phyloP scores from a whole-genome alignment of 1,140 invertebrate genomes.

The Drosophila kikkawai region DNA sequence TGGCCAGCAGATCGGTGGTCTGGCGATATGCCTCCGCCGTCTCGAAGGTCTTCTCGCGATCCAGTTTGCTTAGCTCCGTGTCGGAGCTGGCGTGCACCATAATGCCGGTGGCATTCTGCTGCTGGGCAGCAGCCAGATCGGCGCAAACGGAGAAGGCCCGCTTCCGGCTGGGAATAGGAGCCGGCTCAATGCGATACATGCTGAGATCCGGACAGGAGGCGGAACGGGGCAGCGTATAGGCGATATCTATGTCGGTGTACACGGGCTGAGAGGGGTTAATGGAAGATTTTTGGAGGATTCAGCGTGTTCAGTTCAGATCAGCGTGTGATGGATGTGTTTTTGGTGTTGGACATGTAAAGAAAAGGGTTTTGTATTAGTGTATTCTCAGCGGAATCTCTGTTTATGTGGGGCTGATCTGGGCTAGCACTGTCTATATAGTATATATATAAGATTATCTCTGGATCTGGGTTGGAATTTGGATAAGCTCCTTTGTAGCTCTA shows the following conservation, averaged over 20 bases:
- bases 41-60: constrained; percentile 90
- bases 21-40: constrained; percentile 87
- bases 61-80: constrained; percentile 90
- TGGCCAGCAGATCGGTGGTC: constrained; percentile 90
- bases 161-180: constrained; percentile 86
- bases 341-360: constrained; percentile 64
- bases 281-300: neutral
- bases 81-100: constrained; percentile 87
- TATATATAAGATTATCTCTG: neutral
- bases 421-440: constrained; percentile 26
- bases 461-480: neutral
- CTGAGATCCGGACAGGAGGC: constrained; percentile 88
- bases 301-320: neutral
- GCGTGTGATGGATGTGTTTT: constrained; percentile 15
- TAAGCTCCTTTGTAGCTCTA: constrained; percentile 17
- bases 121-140: constrained; percentile 53
- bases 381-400: neutral
- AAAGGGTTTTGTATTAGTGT: constrained; percentile 38
- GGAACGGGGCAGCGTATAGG: constrained; percentile 78
- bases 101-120: constrained; percentile 1
- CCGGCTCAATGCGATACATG: constrained; percentile 85
- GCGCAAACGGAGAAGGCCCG: constrained; percentile 88
- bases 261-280: constrained; percentile 71
- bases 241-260: constrained; percentile 73
- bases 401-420: constrained; percentile 6